These are phyloP conservation scores for Reticulitermes speratus DNA, from an alignment of 1,140 invertebrate species.

Conservation along the genomic window DNA sequence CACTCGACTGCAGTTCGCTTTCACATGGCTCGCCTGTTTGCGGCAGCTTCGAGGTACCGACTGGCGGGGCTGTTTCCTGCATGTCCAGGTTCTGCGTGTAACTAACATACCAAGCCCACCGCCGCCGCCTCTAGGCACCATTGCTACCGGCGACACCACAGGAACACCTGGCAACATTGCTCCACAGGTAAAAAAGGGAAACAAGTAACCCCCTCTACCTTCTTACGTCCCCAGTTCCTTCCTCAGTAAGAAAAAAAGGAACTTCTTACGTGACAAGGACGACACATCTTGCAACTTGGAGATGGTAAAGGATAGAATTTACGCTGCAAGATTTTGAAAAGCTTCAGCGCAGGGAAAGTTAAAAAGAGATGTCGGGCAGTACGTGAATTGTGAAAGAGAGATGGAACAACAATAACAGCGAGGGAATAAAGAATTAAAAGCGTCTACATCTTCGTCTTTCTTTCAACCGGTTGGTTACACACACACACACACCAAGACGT, in stretches of 20 bases:
- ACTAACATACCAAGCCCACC: neutral
- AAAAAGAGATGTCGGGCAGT: neutral
- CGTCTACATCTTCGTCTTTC: neutral
- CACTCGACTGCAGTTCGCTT: neutral
- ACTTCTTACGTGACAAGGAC: neutral
- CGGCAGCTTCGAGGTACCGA: neutral
- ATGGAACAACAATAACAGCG: neutral
- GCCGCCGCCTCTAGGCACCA: neutral
- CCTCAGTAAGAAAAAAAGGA: neutral
- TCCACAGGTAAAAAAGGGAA: constrained; percentile 11
- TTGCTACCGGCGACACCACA: neutral
- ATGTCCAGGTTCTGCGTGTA: neutral
- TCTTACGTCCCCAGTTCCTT: neutral
- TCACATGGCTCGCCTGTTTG: neutral
- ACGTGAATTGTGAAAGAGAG: neutral
- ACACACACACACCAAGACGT: neutral
- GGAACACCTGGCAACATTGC: constrained; percentile 16
- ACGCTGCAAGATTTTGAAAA: neutral
- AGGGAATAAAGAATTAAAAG: constrained; percentile 20
- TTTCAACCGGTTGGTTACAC: neutral
- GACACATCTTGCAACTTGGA: neutral
- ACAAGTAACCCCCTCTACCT: neutral
- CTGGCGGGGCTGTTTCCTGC: constrained; percentile 2
- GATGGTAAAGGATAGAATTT: neutral
- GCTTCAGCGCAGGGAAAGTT: neutral